phyloP scores from a whole-genome alignment of 2,113 vertebrate species.

The Pungitius pungitius region DNA sequence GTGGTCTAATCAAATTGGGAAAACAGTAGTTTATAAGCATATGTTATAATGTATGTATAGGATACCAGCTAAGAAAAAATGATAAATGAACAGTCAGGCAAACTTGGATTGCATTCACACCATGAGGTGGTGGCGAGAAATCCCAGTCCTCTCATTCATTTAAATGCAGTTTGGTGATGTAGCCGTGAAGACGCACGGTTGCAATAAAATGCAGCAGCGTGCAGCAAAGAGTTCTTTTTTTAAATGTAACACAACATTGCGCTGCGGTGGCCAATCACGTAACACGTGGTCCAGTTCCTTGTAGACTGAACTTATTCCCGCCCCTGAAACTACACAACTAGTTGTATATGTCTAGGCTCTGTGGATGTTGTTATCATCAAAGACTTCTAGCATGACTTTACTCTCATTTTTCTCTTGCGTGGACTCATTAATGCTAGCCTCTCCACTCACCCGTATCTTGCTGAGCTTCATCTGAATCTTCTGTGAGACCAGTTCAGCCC shows the following conservation, averaged over 20 bases:
- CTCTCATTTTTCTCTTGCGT: not conserved
- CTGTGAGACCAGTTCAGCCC: slow-evolving; percentile 94
- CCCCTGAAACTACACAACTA: not conserved
- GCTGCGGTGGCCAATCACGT: not conserved
- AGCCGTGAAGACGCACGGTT: not conserved
- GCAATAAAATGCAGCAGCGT: not conserved
- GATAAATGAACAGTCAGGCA: not conserved
- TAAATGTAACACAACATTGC: not conserved
- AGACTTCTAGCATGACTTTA: not conserved
- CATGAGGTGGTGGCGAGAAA: not conserved
- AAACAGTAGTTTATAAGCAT: not conserved
- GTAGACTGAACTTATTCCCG: not conserved
- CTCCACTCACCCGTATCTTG: slow-evolving; percentile 92
- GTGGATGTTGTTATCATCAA: not conserved
- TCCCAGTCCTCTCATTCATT: not conserved
- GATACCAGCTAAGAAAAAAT: not conserved
- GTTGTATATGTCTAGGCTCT: not conserved
- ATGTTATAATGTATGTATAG: not conserved
- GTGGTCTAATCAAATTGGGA: not conserved
- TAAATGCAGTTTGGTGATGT: not conserved
- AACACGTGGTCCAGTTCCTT: not conserved
- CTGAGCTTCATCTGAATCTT: slow-evolving; percentile 99
- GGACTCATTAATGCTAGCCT: not conserved
- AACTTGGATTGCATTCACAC: not conserved
- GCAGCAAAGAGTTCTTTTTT: not conserved